phyloP scores from a whole-genome alignment of 2,888 invertebrate genomes.

The Drosophila tripunctata region DNA sequence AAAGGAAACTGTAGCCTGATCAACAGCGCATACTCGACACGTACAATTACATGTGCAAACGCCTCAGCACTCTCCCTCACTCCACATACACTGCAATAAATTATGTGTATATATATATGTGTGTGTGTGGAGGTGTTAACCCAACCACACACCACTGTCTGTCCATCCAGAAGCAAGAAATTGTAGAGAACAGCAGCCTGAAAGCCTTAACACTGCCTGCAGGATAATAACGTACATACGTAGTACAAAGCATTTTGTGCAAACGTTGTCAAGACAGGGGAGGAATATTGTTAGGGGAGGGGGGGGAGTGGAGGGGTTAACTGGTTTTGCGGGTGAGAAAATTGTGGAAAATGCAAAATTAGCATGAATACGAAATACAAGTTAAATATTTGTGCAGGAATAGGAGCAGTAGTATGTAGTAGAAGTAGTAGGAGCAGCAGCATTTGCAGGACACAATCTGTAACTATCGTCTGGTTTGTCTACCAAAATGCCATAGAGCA shows the following conservation, averaged over 20 bases:
- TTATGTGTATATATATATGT: constrained; percentile 40
- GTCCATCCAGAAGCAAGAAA: constrained; percentile 55
- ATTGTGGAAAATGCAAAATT: constrained; percentile 80
- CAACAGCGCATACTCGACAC: constrained; percentile 72
- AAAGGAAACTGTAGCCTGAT: constrained; percentile 67
- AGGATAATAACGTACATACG: constrained; percentile 57
- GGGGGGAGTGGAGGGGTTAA: neutral
- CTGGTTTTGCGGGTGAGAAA: constrained; percentile 58
- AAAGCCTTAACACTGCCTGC: constrained; percentile 45
- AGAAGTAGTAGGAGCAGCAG: neutral
- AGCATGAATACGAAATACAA: constrained; percentile 79
- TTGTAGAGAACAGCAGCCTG: constrained; percentile 33
- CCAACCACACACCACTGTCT: constrained; percentile 21
- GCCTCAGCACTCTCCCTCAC: neutral
- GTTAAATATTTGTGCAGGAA: constrained; percentile 73
- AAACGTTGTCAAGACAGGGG: constrained; percentile 27
- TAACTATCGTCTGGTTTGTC: neutral
- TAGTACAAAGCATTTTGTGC: constrained; percentile 41
- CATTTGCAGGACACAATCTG: constrained; percentile 7
- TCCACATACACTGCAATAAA: constrained; percentile 33
- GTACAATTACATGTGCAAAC: constrained; percentile 61
- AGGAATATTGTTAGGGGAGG: constrained; percentile 3
- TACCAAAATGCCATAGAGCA: constrained; percentile 7
- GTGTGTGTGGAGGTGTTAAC: constrained; percentile 43
- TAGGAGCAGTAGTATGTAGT: neutral